Base-by-base conservation (phyloP, 1,140 invertebrate genomes). In the Scaptomyza hsui region DNA sequence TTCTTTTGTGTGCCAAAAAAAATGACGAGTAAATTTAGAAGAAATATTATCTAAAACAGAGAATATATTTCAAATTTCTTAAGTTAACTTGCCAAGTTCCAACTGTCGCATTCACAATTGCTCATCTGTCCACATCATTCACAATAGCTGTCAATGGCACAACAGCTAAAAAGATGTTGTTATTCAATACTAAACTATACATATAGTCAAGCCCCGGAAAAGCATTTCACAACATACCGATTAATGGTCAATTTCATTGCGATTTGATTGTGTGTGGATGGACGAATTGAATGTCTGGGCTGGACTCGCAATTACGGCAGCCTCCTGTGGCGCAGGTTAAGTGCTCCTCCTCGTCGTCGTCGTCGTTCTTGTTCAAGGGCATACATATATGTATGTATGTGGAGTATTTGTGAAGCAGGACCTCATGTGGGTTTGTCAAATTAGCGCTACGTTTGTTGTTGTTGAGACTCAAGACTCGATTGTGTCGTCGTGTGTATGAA, bases 241-340 rank as follows among this genome's bases (percentile, higher is more conserved):
- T 86, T 89, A 89, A 86, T 89, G 86, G 78, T 89, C 86, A 86
- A 89, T 89, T 89, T 86, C 81, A 89, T 86, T 89, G 81, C 80
- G 78, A 89, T 89, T 89, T 79, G 78, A 78, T 81, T 79, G 72
- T 69, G 47, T 67, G 6, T 29, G 26, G 26, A 29, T 29, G 24
- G 53, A 45, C 29, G 48, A 19, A 44, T 67, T 65, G 42, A 67
- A 51, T 47, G 48, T 72, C 68, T 61, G 61, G 60, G 60, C 42
- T 59, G 39, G 55, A 63, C 77, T 75, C 71, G 67, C 82, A 80
- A 80, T 80, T 83, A 86, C 75, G 60, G 47, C 64, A 62, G 81
- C 67, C 86, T 86, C 86, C 77, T 74, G 86, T 72, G 80, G 80
- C 29, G 88, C 61, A 60, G 19, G 53, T 73, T 77, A 81, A 85